phyloP scores from a whole-genome alignment of 2,797 vertebrate species.

The Lithobates pipiens region DNA sequence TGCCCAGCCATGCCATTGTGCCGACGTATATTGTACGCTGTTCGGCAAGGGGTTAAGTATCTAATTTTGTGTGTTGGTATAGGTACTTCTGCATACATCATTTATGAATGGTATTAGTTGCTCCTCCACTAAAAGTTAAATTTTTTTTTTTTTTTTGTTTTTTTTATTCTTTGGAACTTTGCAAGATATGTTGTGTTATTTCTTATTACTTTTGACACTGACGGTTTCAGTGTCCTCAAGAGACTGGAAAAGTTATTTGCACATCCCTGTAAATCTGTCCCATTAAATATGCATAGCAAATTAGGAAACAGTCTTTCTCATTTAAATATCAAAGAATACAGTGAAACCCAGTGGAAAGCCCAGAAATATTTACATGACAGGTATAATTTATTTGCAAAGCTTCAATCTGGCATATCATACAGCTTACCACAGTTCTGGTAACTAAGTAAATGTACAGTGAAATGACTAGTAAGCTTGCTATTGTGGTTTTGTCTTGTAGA shows the following conservation, averaged over 20 bases:
- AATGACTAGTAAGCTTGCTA: background rate
- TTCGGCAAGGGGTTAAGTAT: background rate
- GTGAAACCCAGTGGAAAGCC: conserved; percentile 33
- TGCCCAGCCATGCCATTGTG: no score
- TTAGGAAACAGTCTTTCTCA: conserved; percentile 32
- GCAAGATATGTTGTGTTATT: background rate
- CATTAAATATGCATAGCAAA: conserved; percentile 48
- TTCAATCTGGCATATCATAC: background rate
- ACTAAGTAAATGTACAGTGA: background rate
- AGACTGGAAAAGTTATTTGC: conserved; percentile 28
- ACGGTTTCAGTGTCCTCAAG: background rate
- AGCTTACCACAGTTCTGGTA: background rate
- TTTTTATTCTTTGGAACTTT: background rate
- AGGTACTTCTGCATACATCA: no score
- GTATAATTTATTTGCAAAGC: background rate
- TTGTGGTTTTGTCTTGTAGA: background rate
- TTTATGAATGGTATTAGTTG: no score
- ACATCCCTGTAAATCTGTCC: conserved; percentile 11
- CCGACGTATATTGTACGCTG: no score
- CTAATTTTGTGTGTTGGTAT: background rate
- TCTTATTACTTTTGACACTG: conserved; percentile 6
- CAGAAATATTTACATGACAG: conserved; percentile 25
- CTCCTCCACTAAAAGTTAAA: background rate
- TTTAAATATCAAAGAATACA: conserved; percentile 48
- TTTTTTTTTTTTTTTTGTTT: background rate